Conservation (phyloP, 2,113 vertebrate genomes). For the Charadrius vociferus region DNA sequence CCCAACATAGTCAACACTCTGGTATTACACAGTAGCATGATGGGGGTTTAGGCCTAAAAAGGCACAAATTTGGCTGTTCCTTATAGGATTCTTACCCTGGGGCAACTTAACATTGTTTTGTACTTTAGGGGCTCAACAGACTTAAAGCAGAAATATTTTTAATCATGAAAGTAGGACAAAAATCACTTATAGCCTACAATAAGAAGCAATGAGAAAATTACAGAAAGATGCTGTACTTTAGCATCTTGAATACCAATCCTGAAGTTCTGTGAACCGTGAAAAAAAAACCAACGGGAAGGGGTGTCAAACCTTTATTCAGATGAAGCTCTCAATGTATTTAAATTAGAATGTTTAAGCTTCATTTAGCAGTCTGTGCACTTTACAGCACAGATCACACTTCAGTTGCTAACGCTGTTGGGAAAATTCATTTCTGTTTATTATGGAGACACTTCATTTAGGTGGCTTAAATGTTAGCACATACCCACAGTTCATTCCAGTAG, state of each 20-base stretch:
- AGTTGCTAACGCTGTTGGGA: neutral
- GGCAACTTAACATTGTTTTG: neutral
- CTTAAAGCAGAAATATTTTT: neutral
- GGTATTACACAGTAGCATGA: neutral
- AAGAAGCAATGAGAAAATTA: neutral
- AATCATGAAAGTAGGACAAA: neutral
- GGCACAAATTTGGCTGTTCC: neutral
- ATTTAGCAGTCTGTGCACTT: neutral
- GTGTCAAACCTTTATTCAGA: neutral
- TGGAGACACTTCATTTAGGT: neutral
- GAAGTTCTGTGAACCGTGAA: neutral
- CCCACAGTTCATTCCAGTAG: neutral
- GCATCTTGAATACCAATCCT: neutral
- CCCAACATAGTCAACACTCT: neutral
- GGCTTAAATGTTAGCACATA: neutral
- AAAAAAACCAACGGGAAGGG: neutral
- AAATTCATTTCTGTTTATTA: neutral
- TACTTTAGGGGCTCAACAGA: neutral
- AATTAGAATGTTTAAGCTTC: neutral
- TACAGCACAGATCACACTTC: neutral
- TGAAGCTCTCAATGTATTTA: neutral
- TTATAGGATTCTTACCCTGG: neutral
- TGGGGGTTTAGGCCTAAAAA: neutral
- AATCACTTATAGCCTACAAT: neutral
- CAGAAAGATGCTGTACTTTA: neutral